phyloP scores from a whole-genome alignment of 2,797 vertebrate genomes.

The Chaunax sp. region DNA sequence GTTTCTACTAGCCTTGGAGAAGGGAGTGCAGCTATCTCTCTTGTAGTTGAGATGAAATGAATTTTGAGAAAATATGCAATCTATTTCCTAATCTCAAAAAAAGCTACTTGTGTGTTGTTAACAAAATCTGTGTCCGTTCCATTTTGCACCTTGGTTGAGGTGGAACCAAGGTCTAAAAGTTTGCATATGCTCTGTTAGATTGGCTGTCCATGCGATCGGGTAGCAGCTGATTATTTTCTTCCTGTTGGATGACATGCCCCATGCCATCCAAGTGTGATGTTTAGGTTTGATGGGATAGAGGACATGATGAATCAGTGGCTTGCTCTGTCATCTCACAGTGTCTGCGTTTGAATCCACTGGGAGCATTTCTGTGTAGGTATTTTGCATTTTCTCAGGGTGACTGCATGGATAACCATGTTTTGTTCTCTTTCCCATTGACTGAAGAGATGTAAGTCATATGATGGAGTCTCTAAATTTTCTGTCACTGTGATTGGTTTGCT shows the following conservation, averaged over 20 bases:
- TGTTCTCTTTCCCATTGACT: no score
- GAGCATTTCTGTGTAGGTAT: neutral
- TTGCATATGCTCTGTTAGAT: neutral
- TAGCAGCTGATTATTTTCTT: no score
- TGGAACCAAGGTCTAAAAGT: no score
- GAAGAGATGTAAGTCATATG: constrained; percentile 10
- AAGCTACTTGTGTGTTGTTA: neutral
- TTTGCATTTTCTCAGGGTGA: neutral
- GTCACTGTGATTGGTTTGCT: no score
- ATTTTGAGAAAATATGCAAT: neutral
- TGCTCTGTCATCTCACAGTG: neutral
- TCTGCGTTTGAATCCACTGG: neutral
- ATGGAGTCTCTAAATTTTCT: neutral
- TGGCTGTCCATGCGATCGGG: no score
- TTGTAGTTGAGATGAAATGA: neutral
- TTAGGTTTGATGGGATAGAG: neutral
- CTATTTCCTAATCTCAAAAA: neutral
- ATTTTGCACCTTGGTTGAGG: constrained; percentile 2
- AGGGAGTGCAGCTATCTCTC: constrained; percentile 1
- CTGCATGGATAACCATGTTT: neutral
- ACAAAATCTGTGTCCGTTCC: constrained; percentile 1
- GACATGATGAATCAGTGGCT: neutral
- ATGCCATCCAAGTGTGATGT: neutral
- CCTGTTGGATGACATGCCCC: no score
- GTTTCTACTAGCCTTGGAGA: neutral